Base-by-base conservation (phyloP, 1,140 invertebrate species). In the Scaptomyza hsui region DNA sequence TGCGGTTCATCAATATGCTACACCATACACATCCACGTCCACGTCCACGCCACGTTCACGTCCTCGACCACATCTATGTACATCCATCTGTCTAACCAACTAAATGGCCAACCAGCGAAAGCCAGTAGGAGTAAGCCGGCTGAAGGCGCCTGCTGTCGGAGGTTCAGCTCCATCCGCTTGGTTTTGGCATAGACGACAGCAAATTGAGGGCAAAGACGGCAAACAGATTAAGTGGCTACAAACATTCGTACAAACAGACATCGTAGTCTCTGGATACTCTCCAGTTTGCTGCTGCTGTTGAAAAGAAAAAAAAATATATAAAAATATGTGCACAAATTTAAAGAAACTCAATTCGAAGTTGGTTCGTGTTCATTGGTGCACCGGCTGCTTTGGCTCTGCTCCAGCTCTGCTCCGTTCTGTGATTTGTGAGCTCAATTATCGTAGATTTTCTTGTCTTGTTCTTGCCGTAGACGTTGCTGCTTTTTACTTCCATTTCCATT, bases 281-380 rank as follows among this genome's bases (percentile, higher is more conserved):
- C 7, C 7, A 10, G 24, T 18, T 29, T 26, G 32, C 70, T 78
- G 32, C 70, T 78, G 80, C 67, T 72, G 72, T 55, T 61, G 70
- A 70, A 65, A 71, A 7, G 9, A 29, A 7, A 29, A 29, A 6
- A 9, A 29, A 29, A 80, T 67, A 75, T 26, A 79, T 73, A 72
- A 88, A 88, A 75, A 88, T 82, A 88, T 88, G 78, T 88, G 82
- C 78, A 88, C 81, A 88, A 88, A 88, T 88, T 88, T 88, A 88
- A 88, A 88, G 78, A 88, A 88, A 82, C 82, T 78, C 78, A 88
- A 88, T 88, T 82, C 82, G 6, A 29, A 75, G 78, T 82, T 72
- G 82, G 74, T 69, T 76, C 81, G 73, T 86, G 81, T 72, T 86
- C 77, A 69, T 75, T 86, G 85, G 69, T 52, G 73, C 56, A 65